Conservation (phyloP, 2,888 invertebrate species). For the Thymelicus acteon region DNA sequence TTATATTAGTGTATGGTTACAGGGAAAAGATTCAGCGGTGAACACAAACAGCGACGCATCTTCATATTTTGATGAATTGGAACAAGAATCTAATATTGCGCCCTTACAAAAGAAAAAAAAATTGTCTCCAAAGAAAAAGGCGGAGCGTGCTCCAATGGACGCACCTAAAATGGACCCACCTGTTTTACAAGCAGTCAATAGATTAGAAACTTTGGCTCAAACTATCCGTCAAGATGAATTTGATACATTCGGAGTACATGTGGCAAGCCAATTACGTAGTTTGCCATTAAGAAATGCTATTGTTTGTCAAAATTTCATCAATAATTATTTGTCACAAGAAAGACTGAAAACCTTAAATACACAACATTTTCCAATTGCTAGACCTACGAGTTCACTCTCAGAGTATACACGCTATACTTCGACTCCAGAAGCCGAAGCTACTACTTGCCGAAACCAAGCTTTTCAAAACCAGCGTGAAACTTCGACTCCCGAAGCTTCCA, state of each 20-base stretch:
- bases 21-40: constrained; percentile 45
- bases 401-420: constrained; percentile 30
- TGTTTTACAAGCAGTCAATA: constrained; percentile 45
- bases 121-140: constrained; percentile 47
- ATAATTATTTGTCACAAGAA: constrained; percentile 48
- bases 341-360: constrained; percentile 46
- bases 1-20: constrained; percentile 45
- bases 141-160: constrained; percentile 44
- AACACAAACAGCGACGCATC: constrained; percentile 47
- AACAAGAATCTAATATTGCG: constrained; percentile 47
- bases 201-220: constrained; percentile 41
- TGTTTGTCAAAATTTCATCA: constrained; percentile 51
- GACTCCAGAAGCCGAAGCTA: constrained; percentile 45
- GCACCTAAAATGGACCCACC: constrained; percentile 46
- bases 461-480: constrained; percentile 46
- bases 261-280: constrained; percentile 48
- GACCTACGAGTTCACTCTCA: constrained; percentile 45
- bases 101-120: constrained; percentile 41
- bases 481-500: constrained; percentile 45
- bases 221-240: constrained; percentile 47
- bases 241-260: constrained; percentile 48
- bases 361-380: constrained; percentile 45
- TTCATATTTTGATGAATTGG: constrained; percentile 49
- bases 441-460: constrained; percentile 48
- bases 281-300: constrained; percentile 46